Conservation (phyloP, 2,797 vertebrate genomes). For the Fringilla coelebs region DNA sequence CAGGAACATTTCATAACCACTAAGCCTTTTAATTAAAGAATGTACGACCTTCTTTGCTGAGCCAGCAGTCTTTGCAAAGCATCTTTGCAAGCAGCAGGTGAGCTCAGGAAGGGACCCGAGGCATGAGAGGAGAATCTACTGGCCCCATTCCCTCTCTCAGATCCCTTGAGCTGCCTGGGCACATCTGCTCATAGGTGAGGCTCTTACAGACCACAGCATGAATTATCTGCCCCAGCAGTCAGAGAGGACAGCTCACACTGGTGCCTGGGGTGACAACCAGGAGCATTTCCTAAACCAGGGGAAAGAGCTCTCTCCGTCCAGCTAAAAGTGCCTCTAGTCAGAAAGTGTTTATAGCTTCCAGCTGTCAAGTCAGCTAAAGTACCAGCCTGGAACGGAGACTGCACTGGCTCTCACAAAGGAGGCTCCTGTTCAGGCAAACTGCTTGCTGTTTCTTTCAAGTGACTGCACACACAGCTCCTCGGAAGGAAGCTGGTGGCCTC, state of each 20-base stretch:
- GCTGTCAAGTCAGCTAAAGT: neutral
- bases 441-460: neutral
- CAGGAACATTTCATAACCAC: neutral
- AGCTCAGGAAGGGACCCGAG: neutral
- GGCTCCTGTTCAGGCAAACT: neutral
- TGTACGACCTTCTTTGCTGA: neutral
- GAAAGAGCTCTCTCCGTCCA: neutral
- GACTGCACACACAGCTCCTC: neutral
- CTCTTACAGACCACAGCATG: neutral
- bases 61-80: neutral
- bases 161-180: neutral
- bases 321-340: neutral
- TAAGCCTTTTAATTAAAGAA: neutral
- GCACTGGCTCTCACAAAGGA: neutral
- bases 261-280: neutral
- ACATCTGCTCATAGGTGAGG: neutral
- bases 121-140: neutral
- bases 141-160: fast-evolving
- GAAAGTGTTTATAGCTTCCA: neutral
- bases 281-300: neutral
- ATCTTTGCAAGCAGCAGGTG: neutral
- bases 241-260: neutral
- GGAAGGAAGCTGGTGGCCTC: neutral
- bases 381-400: neutral
- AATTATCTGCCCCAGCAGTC: neutral